Base-by-base conservation (phyloP, 92 coral and sea anemone species). In the Galaxea fascicularis region DNA sequence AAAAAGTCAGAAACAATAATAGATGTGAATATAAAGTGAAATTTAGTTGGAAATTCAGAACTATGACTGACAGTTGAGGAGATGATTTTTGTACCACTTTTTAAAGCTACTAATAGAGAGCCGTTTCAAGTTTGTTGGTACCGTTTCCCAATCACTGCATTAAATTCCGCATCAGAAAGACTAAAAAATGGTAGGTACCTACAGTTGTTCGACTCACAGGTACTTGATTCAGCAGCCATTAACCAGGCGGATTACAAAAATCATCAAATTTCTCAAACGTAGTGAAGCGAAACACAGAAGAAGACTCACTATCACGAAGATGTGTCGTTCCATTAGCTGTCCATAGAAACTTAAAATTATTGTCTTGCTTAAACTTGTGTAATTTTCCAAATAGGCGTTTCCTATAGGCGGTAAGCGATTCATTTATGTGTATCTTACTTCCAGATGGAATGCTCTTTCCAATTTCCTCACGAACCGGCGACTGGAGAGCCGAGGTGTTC, bases 331-430 rank as follows among this genome's bases (percentile, higher is more conserved):
- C 91, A 75, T 88, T 88, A 13, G 75, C 47, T 13, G 76, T 82
- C 88, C 84, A 88, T 49, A 88, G 18, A 59, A 65, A 84, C 77
- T 83, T 88, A 65, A 64, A 83, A 11, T 84, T 47, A 67, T 84
- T 52, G 8, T 67, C 74, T 26, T 88, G 85, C 89, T 88, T 83
- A 27, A 75, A 88, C n/a, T 72, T 44, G 26, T 22, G 20, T 26
- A 83, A 31, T 31, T 56, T 66, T 72, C 85, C 59, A 86, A 70
- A 41, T 78, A 85, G 18, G n/a, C n/a, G n/a, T n/a, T n/a, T n/a
- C n/a, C n/a, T n/a, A n/a, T n/a, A n/a, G n/a, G 83, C 46, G 17
- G 89, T 90, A 39, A 90, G 65, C 4, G 90, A 85, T 67, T 85
- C 90, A 56, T 89, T 89, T 29, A 77, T 84, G 63, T 69, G 82